Percentiles rank a stretch among this genome's conserved stretches.
These are phyloP conservation scores for Chelonus formosanus DNA, from an alignment of 2,888 invertebrate species.

Conservation along the genomic window DNA sequence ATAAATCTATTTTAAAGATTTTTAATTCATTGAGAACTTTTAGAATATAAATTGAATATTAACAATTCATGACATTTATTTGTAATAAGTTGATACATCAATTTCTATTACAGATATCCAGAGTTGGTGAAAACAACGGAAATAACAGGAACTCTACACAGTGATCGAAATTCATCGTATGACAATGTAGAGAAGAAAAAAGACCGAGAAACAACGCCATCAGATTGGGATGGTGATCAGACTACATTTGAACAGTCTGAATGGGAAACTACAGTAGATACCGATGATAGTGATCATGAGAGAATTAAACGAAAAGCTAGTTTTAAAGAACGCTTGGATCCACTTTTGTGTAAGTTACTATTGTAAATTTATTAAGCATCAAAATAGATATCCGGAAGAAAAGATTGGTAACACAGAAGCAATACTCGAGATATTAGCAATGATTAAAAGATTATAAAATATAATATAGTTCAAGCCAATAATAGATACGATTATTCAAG, in stretches of 20 bases:
- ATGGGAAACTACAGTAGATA: conserved; percentile 64
- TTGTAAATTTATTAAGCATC: not conserved
- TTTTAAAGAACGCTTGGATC: conserved; percentile 80
- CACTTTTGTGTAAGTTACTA: conserved; percentile 73
- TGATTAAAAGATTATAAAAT: conserved; percentile 3
- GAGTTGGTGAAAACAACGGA: conserved; percentile 73
- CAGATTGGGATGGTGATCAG: conserved; percentile 51
- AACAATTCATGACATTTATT: not conserved
- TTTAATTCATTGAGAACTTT: too few relatives aligned
- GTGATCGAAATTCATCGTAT: conserved; percentile 73
- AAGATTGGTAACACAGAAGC: not conserved
- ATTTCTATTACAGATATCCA: conserved; percentile 69
- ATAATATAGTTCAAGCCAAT: not conserved
- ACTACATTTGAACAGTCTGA: conserved; percentile 56
- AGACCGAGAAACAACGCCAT: conserved; percentile 54
- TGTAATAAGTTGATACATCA: not conserved
- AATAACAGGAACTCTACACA: conserved; percentile 56
- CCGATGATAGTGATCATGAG: conserved; percentile 67
- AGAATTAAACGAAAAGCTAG: conserved; percentile 70
- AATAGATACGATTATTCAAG: conserved; percentile 2
- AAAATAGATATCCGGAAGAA: not conserved
- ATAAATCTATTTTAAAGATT: too few relatives aligned
- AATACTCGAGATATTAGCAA: not conserved
- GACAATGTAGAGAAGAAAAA: conserved; percentile 76
- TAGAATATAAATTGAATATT: not conserved